phyloP scores from a whole-genome alignment of 1,140 invertebrate species.

The Ladona fulva region DNA sequence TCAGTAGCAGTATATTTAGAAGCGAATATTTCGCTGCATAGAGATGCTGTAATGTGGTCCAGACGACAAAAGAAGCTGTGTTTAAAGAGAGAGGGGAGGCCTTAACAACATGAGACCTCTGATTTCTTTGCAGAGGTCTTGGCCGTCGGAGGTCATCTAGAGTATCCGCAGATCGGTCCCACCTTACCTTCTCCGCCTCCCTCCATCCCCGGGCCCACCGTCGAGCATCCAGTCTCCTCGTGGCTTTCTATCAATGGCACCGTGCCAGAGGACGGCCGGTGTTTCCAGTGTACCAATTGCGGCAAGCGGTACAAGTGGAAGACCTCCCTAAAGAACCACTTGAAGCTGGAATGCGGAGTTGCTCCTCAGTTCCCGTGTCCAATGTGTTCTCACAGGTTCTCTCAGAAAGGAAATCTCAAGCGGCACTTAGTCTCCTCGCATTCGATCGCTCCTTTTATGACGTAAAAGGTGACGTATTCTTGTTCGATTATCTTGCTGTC shows the following conservation, averaged over 20 bases:
- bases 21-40: too few relatives aligned
- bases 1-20: too few relatives aligned
- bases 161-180: not conserved
- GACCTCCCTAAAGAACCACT: conserved; percentile 68
- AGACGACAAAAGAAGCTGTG: too few relatives aligned
- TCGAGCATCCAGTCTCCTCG: not conserved
- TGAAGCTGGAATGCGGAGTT: conserved; percentile 75
- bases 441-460: not conserved
- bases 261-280: conserved; percentile 11
- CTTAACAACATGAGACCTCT: not conserved
- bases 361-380: conserved; percentile 56
- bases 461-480: not conserved
- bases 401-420: conserved; percentile 36
- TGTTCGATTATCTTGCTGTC: not conserved
- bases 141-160: not conserved
- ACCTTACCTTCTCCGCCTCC: not conserved
- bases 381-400: conserved; percentile 37
- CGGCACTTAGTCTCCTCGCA: conserved; percentile 32
- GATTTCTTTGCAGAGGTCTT: not conserved
- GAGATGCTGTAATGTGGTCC: too few relatives aligned
- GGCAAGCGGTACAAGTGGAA: conserved; percentile 74
- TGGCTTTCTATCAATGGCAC: not conserved
- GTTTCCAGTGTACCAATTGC: conserved; percentile 41
- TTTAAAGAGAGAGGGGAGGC: not conserved
- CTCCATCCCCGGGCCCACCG: not conserved